Conservation (phyloP, 2,113 vertebrate genomes). For the Myotis lucifugus region DNA sequence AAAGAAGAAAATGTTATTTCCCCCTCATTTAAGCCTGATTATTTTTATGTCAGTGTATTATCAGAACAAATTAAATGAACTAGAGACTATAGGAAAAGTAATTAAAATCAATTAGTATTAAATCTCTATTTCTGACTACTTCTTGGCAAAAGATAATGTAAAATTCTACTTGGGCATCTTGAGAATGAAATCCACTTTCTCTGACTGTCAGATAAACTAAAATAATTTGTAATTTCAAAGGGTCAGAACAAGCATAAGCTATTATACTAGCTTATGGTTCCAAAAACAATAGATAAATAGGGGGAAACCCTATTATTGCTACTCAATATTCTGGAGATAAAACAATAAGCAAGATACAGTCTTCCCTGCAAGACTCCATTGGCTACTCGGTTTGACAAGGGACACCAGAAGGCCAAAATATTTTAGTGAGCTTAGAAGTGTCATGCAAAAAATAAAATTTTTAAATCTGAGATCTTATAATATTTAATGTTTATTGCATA, state of each 20-base stretch:
- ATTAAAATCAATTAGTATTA: constrained; percentile 18
- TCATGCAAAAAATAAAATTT: not conserved
- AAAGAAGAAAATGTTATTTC: not conserved
- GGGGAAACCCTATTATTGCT: not conserved
- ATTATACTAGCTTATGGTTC: not conserved
- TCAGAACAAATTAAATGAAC: not conserved
- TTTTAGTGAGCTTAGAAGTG: not conserved
- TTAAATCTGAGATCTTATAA: not conserved
- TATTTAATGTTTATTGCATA: not conserved
- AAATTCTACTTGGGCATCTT: not conserved
- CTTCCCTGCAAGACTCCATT: not conserved
- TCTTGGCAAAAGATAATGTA: not conserved
- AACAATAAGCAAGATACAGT: not conserved
- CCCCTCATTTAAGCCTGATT: not conserved
- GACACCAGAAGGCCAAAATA: not conserved
- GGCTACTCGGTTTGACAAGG: not conserved
- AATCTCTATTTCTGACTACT: not conserved
- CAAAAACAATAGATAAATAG: not conserved
- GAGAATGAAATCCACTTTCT: not conserved
- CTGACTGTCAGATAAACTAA: not conserved
- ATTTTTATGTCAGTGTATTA: not conserved
- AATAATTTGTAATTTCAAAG: not conserved
- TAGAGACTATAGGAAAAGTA: not conserved
- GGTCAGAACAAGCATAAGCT: not conserved
- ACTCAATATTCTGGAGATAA: not conserved